Conservation (phyloP, 2,888 invertebrate species). For the Steromphala cineraria region DNA sequence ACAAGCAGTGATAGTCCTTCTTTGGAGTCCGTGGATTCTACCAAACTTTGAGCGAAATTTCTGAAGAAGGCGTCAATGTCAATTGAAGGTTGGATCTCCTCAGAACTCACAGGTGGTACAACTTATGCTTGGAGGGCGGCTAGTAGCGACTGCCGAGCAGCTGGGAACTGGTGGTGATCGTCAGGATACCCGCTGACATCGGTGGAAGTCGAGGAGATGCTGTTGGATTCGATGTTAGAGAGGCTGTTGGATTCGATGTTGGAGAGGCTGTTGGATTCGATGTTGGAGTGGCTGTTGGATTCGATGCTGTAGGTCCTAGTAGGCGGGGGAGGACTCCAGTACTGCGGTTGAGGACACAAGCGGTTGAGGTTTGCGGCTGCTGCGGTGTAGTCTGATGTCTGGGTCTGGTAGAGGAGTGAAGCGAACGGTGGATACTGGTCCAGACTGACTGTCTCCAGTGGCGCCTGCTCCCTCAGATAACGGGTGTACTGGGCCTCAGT, state of each 20-base stretch:
- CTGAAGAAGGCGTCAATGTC: not conserved
- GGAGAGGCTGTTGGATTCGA: too few species aligned
- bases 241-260: too few species aligned
- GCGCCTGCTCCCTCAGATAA: not conserved
- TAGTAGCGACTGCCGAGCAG: too few species aligned
- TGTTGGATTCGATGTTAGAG: too few species aligned
- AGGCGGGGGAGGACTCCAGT: not conserved
- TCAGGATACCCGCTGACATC: too few species aligned
- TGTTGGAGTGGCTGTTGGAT: too few species aligned
- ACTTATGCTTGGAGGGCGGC: not conserved
- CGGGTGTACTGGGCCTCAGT: not conserved
- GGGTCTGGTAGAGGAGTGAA: not conserved
- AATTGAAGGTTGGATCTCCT: not conserved
- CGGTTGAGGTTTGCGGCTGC: not conserved
- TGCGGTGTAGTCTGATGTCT: not conserved
- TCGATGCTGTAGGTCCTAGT: not conserved
- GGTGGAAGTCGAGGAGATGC: too few species aligned
- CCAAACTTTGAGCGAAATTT: not conserved
- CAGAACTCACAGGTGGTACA: not conserved
- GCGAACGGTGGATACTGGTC: not conserved
- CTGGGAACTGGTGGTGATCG: too few species aligned
- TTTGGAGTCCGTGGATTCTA: not conserved
- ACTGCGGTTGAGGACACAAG: not conserved
- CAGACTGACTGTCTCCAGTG: not conserved
- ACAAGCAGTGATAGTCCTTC: not conserved